phyloP scores from a whole-genome alignment of 2,888 invertebrate species.

The Linnaemya tessellans region DNA sequence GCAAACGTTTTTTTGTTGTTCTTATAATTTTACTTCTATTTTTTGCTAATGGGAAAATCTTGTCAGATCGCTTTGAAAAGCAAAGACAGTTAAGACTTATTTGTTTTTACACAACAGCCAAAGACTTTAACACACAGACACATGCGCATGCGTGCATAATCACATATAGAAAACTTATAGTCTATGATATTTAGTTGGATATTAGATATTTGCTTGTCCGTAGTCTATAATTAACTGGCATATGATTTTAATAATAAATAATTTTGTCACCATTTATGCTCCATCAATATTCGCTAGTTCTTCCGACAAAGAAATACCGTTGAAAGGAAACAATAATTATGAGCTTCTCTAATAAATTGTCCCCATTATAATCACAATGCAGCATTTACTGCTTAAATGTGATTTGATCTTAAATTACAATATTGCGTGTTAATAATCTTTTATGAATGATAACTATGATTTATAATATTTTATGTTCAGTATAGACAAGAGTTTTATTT shows the following conservation, averaged over 20 bases:
- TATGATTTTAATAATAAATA: constrained; percentile 64
- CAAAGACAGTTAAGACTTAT: constrained; percentile 63
- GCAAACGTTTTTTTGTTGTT: constrained; percentile 51
- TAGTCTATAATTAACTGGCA: constrained; percentile 43
- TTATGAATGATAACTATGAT: constrained; percentile 11
- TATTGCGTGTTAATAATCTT: constrained; percentile 73
- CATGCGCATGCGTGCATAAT: not conserved
- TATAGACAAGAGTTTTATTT: constrained; percentile 24
- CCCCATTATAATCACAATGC: constrained; percentile 61
- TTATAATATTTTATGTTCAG: constrained; percentile 19
- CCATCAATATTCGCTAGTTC: constrained; percentile 31
- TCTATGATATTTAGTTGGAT: not conserved
- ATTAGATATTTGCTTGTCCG: not conserved
- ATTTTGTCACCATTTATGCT: constrained; percentile 64
- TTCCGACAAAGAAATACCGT: constrained; percentile 20
- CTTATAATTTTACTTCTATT: constrained; percentile 4
- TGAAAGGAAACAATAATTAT: constrained; percentile 52
- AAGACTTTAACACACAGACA: not conserved
- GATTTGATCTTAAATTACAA: constrained; percentile 68
- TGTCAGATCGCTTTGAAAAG: constrained; percentile 63
- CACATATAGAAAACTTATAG: not conserved
- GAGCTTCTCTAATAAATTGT: constrained; percentile 60
- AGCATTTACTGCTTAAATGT: constrained; percentile 43
- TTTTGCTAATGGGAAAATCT: constrained; percentile 71
- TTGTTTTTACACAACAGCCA: constrained; percentile 28